Evolutionary conservation across 2,797 vertebrate species (phyloP).

Genomic region (Acomys russatus): DNA sequence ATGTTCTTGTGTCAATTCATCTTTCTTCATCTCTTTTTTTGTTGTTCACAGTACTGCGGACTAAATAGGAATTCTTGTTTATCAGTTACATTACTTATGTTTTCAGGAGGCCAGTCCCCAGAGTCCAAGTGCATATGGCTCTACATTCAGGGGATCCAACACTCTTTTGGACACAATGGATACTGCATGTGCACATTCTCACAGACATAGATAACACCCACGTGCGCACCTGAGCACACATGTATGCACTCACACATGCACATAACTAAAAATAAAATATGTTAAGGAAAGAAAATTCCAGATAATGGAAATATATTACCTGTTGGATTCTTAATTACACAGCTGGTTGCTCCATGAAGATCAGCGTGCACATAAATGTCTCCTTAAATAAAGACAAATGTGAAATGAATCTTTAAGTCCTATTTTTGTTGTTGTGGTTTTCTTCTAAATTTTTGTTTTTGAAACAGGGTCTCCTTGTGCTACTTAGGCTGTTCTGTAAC

Average conservation of each 20-base stretch:
- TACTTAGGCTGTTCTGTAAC: neutral
- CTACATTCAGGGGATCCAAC: neutral
- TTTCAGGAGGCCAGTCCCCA: neutral
- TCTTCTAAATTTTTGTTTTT: neutral
- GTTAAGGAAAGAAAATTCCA: constrained; percentile 47
- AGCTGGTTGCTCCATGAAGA: constrained; percentile 98
- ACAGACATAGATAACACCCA: neutral
- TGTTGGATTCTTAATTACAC: constrained; percentile 97
- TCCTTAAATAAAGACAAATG: constrained; percentile 88
- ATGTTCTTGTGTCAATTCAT: constrained; percentile 30
- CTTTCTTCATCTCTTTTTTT: neutral
- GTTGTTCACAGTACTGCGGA: neutral
- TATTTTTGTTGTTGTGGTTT: neutral
- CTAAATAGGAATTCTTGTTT: neutral
- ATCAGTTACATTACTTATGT: constrained; percentile 44
- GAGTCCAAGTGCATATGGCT: neutral
- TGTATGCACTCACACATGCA: neutral
- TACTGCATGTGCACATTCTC: neutral
- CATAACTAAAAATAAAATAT: neutral
- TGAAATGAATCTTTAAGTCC: constrained; percentile 40
- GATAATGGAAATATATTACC: constrained; percentile 88
- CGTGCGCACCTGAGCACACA: neutral
- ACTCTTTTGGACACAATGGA: neutral
- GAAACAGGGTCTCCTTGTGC: neutral
- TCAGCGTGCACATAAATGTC: constrained; percentile 98